phyloP scores from a whole-genome alignment of 2,797 vertebrate species.

The Pipistrellus kuhlii region DNA sequence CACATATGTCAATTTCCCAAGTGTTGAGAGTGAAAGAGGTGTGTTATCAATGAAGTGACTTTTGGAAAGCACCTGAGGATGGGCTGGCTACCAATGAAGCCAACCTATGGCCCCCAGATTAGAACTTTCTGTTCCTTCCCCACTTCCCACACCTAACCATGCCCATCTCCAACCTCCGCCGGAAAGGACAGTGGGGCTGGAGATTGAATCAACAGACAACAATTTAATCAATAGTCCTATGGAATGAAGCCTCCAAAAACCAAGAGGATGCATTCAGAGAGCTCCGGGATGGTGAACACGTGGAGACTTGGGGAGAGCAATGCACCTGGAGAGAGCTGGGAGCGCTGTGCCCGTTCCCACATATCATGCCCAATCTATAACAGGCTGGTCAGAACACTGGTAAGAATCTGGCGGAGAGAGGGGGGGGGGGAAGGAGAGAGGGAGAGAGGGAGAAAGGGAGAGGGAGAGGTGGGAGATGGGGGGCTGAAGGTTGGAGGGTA shows the following conservation, averaged over 20 bases:
- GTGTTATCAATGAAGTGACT: not conserved
- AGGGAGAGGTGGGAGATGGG: rapidly evolving
- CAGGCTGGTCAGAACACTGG: not conserved
- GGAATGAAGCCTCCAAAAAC: not conserved
- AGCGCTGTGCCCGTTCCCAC: not conserved
- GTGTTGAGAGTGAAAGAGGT: not conserved
- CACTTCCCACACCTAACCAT: not conserved
- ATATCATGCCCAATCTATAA: not conserved
- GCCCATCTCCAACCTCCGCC: not conserved
- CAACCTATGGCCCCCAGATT: not conserved
- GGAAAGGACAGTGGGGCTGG: not conserved
- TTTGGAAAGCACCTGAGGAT: not conserved
- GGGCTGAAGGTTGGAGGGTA: too few relatives aligned
- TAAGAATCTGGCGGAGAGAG: too few relatives aligned
- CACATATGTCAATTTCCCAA: not conserved
- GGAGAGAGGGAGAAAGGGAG: too few relatives aligned
- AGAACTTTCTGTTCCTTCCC: not conserved
- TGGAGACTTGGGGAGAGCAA: not conserved
- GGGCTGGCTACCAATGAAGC: not conserved
- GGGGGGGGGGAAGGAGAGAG: too few relatives aligned
- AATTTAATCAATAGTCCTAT: not conserved
- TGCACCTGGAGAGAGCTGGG: not conserved
- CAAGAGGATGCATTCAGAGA: too few relatives aligned
- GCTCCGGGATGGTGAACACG: not conserved
- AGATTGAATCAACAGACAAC: not conserved